Evolutionary conservation across 2,797 vertebrate genomes (phyloP).

Genomic region (Macrochelys suwanniensis): DNA sequence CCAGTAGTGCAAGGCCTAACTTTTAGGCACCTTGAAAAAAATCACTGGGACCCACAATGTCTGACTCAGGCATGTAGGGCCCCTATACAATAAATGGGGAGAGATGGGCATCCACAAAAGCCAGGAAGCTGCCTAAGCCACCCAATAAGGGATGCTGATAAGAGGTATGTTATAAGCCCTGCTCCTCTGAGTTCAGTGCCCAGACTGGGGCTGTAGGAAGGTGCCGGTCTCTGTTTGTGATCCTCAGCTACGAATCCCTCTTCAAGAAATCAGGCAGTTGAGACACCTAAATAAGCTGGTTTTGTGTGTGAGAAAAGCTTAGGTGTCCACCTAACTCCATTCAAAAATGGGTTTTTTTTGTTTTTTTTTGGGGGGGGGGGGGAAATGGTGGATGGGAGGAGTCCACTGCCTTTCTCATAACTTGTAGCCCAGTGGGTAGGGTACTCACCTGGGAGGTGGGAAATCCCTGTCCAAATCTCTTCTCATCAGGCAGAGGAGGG

Average conservation of each 20-base stretch:
- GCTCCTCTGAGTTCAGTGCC: not conserved
- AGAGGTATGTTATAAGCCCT: not conserved
- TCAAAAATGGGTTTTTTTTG: not conserved
- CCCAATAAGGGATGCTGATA: not conserved
- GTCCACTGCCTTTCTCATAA: too few species aligned
- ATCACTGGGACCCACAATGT: not conserved
- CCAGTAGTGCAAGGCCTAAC: not conserved
- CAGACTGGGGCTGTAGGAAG: not conserved
- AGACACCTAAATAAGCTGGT: not conserved
- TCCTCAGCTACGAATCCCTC: not conserved
- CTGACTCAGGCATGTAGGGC: not conserved
- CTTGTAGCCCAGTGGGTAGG: not conserved
- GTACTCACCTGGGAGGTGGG: not conserved
- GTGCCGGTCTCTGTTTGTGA: not conserved
- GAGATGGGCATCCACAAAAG: not conserved
- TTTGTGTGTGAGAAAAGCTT: not conserved
- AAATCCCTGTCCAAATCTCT: not conserved
- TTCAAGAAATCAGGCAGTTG: not conserved
- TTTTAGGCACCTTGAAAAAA: not conserved
- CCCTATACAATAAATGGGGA: not conserved
- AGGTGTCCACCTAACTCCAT: not conserved
- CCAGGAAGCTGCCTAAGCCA: not conserved
- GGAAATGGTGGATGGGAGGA: not conserved
- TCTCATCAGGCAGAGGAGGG: not conserved
- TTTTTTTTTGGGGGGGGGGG: too few species aligned